phyloP scores from a whole-genome alignment of 2,888 invertebrate genomes.

The Archips xylosteana region DNA sequence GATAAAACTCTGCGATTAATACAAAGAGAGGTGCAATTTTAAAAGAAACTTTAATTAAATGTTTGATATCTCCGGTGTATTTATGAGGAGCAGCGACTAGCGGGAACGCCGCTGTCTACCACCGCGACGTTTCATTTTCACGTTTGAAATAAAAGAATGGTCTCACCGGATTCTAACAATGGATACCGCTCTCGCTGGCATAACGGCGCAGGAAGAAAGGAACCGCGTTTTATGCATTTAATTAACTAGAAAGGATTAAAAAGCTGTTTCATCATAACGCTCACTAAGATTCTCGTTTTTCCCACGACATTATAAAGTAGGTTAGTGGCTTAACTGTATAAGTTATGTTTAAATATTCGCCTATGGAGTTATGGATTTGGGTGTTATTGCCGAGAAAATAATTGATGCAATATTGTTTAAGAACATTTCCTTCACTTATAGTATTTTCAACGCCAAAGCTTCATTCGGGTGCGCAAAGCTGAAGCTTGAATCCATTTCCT shows the following conservation, averaged over 20 bases:
- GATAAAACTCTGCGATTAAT: constrained; percentile 60
- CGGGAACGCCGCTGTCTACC: constrained; percentile 42
- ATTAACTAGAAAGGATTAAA: constrained; percentile 26
- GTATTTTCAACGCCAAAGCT: too few species aligned
- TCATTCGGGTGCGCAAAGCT: too few species aligned
- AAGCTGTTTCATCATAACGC: constrained; percentile 7
- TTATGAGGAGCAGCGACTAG: constrained; percentile 56
- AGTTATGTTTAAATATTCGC: not conserved
- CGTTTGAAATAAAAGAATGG: constrained; percentile 46
- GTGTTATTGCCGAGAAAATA: not conserved
- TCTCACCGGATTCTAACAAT: constrained; percentile 39
- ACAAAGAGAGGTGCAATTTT: constrained; percentile 62
- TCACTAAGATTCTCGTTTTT: not conserved
- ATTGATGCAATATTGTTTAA: too few species aligned
- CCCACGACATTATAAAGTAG: constrained; percentile 1
- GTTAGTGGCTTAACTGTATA: not conserved
- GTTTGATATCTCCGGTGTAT: constrained; percentile 56
- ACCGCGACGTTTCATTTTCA: constrained; percentile 57
- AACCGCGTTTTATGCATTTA: constrained; percentile 34
- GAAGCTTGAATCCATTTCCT: too few species aligned
- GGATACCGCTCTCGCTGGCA: constrained; percentile 21
- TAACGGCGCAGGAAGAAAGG: constrained; percentile 12
- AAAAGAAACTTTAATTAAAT: constrained; percentile 77
- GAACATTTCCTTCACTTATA: too few species aligned
- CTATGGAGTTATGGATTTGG: not conserved